Evolutionary conservation across 2,113 vertebrate genomes (phyloP), one percentile per base, ranked within the genome.

Genomic region (Myrmecophaga tridactyla): DNA sequence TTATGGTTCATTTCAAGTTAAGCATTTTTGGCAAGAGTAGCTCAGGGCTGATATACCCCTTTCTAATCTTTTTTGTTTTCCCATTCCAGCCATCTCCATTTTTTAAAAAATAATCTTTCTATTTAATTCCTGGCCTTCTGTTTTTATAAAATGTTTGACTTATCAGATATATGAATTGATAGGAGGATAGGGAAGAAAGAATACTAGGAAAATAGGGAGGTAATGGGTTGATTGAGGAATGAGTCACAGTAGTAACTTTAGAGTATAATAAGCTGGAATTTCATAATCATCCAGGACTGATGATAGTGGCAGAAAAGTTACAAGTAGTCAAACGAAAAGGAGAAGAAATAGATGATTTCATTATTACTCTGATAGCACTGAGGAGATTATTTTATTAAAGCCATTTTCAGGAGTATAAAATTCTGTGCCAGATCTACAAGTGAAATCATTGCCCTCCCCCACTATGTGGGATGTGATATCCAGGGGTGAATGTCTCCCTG

Each of bases 361-460:
- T 69, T 62, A 65, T 67, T 88, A n/a, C 17, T 95, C 48, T 77
- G 69, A 60, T 70, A 87, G 46, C 27, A 65, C n/a, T 73, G 43
- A 51, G 70, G 65, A 51, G 29, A 31, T 86, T 60, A 25, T 73
- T 94, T 92, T 75, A 86, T 80, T 95, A 80, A 87, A 86, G 77
- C 23, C 77, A 29, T 69, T 92, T 86, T 76, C 76, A 89, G 62
- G 12, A 63, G 21, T 72, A 5, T 46, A 63, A 58, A 89, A 63
- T 89, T 91, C 39, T 67, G 4, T 80, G 13, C n/a, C n/a, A n/a
- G n/a, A n/a, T n/a, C n/a, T n/a, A n/a, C n/a, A n/a, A n/a, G n/a
- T n/a, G n/a, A n/a, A n/a, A n/a, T n/a, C n/a, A n/a, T n/a, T n/a
- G n/a, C n/a, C n/a, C n/a, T n/a, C n/a, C n/a, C n/a, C n/a, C n/a